These are phyloP conservation scores for Varanus komodoensis DNA, from an alignment of 2,113 vertebrate genomes.

Conservation along the genomic window DNA sequence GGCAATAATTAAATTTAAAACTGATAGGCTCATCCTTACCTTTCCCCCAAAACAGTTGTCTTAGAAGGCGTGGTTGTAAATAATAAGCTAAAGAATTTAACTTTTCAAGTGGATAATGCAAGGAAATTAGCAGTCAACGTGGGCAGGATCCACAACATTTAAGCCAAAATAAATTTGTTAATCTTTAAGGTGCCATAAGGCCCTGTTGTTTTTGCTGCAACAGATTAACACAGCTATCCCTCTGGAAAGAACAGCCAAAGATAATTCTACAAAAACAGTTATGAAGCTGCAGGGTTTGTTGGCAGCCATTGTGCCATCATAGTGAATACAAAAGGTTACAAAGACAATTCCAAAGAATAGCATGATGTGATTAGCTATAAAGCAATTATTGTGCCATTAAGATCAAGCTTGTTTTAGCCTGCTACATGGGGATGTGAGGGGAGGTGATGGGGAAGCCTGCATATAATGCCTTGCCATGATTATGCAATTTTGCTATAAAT, in stretches of 20 bases:
- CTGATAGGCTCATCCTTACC: constrained; percentile 24
- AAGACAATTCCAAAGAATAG: constrained; percentile 28
- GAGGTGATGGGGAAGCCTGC: not conserved
- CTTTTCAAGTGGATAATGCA: constrained; percentile 43
- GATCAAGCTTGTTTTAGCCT: constrained; percentile 15
- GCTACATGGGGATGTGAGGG: not conserved
- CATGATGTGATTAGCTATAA: not conserved
- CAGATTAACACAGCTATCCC: too few species aligned
- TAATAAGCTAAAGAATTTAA: not conserved
- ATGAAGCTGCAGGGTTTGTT: constrained; percentile 49
- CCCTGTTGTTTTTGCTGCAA: too few species aligned
- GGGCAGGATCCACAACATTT: too few species aligned
- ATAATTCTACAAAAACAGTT: constrained; percentile 30
- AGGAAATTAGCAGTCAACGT: constrained; percentile 10
- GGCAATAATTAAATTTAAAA: not conserved
- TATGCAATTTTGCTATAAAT: constrained; percentile 24
- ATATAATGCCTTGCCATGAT: constrained; percentile 3
- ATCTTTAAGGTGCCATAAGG: too few species aligned
- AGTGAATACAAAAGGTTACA: constrained; percentile 31
- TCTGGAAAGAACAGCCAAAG: constrained; percentile 6
- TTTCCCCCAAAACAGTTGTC: not conserved
- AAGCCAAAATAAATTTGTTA: too few species aligned
- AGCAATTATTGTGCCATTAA: constrained; percentile 25
- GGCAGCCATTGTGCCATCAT: not conserved
- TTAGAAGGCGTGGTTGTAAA: not conserved